Evolutionary conservation across 1,140 invertebrate species (phyloP).

Genomic region (Sycobia sp.): DNA sequence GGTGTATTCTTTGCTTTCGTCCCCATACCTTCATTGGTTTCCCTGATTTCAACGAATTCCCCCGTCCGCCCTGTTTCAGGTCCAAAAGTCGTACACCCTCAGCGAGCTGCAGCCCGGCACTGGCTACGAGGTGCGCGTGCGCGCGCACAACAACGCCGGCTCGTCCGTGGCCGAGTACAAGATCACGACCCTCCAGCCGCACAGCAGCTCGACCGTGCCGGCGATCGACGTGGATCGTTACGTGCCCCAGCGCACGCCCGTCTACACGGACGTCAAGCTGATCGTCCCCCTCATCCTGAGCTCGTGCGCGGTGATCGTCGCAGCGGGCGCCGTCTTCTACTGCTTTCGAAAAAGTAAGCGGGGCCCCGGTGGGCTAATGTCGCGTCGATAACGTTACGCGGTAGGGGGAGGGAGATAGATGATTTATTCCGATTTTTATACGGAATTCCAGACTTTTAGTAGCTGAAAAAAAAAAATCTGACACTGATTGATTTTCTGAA

Average conservation of each 20-base stretch:
- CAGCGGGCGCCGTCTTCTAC: constrained; percentile 58
- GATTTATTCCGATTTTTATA: too few relatives aligned
- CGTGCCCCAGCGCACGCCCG: constrained; percentile 56
- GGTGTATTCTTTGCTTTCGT: too few relatives aligned
- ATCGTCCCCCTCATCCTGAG: constrained; percentile 57
- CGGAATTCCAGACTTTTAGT: too few relatives aligned
- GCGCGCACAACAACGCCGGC: constrained; percentile 91
- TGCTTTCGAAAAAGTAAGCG: constrained; percentile 60
- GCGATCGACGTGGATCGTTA: constrained; percentile 57
- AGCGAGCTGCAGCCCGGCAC: constrained; percentile 82
- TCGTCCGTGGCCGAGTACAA: constrained; percentile 86
- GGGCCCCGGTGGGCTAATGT: neutral
- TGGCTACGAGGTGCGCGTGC: constrained; percentile 84
- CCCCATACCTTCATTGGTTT: too few relatives aligned
- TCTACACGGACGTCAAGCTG: constrained; percentile 57
- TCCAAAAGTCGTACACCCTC: constrained; percentile 77
- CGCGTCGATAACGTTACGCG: too few relatives aligned
- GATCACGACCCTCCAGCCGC: constrained; percentile 78
- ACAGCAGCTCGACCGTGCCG: constrained; percentile 66
- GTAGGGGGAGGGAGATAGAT: too few relatives aligned
- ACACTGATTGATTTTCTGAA: too few relatives aligned
- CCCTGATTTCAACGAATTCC: too few relatives aligned
- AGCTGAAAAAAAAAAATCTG: too few relatives aligned
- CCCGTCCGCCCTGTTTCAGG: constrained; percentile 35
- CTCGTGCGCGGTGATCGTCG: constrained; percentile 56